These are phyloP conservation scores for Drosophila navojoa DNA, from an alignment of 1,140 invertebrate species.

Conservation along the genomic window DNA sequence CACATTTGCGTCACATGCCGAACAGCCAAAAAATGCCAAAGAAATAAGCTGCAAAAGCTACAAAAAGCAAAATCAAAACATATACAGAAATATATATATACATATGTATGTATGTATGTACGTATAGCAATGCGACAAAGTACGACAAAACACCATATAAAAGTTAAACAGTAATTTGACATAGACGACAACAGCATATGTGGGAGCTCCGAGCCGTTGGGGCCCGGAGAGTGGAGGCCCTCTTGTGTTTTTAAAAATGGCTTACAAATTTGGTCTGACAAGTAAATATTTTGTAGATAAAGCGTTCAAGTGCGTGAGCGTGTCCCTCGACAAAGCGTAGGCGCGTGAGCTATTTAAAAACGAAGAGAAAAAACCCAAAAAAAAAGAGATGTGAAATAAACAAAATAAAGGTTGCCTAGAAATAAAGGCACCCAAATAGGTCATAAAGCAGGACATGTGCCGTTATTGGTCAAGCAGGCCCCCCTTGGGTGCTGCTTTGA, in stretches of 20 bases:
- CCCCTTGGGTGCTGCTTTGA: conserved; percentile 15
- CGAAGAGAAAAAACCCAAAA: background rate
- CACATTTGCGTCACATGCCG: conserved; percentile 73
- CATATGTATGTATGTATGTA: conserved; percentile 23
- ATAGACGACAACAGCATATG: conserved; percentile 68
- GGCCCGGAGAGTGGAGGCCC: background rate
- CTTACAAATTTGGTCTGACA: conserved; percentile 50
- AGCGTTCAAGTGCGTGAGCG: conserved; percentile 65
- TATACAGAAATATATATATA: conserved; percentile 3
- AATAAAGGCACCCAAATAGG: conserved; percentile 46
- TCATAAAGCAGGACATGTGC: conserved; percentile 51
- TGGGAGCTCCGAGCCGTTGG: conserved; percentile 21
- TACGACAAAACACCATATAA: conserved; percentile 75
- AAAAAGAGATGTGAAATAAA: no score
- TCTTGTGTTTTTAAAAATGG: conserved; percentile 53
- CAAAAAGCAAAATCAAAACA: conserved; percentile 26
- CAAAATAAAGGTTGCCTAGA: conserved; percentile 13
- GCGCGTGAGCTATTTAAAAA: conserved; percentile 43
- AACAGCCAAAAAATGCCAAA: conserved; percentile 76
- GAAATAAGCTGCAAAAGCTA: conserved; percentile 74
- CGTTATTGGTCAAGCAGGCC: conserved; percentile 31
- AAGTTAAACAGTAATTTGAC: conserved; percentile 79
- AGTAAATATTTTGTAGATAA: conserved; percentile 69
- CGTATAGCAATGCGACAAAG: conserved; percentile 72
- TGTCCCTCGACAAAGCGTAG: conserved; percentile 37